phyloP scores from a whole-genome alignment of 2,888 invertebrate genomes.

The Pammene fasciana region DNA sequence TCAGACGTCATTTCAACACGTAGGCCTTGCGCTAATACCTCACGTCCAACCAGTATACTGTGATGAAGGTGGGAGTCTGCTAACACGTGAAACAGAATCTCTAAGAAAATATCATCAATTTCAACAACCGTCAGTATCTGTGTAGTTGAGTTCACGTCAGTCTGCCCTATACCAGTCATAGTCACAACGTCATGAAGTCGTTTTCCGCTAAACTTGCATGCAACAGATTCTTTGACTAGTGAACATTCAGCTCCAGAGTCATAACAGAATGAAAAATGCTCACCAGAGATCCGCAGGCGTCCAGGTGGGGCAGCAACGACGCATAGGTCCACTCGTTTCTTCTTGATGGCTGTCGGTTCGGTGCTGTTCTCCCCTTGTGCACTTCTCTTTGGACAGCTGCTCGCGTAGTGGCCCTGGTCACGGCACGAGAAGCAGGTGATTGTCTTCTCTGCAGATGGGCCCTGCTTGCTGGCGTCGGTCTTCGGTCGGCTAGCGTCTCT shows the following conservation, averaged over 20 bases:
- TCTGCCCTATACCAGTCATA: constrained; percentile 18
- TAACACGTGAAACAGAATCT: constrained; percentile 13
- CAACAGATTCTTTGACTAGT: constrained; percentile 30
- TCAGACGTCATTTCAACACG: constrained; percentile 5
- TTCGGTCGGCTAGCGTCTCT: constrained; percentile 11
- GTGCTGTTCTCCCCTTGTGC: neutral
- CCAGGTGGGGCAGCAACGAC: constrained; percentile 21
- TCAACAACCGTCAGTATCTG: constrained; percentile 4
- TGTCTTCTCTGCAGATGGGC: neutral
- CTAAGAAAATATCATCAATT: constrained; percentile 6
- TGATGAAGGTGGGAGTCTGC: neutral
- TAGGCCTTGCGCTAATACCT: constrained; percentile 3
- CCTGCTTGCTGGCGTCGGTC: neutral
- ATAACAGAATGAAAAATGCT: constrained; percentile 34
- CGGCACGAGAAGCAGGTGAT: neutral
- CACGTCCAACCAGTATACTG: constrained; percentile 9
- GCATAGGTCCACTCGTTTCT: constrained; percentile 34
- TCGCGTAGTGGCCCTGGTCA: constrained; percentile 24
- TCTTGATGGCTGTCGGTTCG: neutral
- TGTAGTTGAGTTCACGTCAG: too few species aligned
- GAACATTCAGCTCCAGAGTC: constrained; percentile 42
- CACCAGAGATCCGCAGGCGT: constrained; percentile 24
- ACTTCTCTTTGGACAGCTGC: constrained; percentile 19
- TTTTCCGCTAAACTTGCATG: constrained; percentile 22
- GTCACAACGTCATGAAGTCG: constrained; percentile 10